Evolutionary conservation across 2,113 vertebrate species (phyloP).

Genomic region (Brachirus orientalis): DNA sequence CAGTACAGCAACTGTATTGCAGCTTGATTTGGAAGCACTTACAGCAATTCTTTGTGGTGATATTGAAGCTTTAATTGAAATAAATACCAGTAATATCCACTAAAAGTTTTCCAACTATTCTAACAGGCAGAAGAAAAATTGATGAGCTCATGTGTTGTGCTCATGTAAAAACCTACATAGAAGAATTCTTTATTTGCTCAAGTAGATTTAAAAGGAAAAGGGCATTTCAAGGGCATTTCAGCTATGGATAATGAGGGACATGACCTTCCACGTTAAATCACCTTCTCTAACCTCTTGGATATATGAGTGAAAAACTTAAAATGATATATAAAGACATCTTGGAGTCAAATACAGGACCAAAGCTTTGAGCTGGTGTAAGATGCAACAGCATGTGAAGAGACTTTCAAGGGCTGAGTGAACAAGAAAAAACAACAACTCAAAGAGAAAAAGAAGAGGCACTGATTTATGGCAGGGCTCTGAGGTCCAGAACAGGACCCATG

Average conservation of each 20-base stretch:
- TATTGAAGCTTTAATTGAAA: too few relatives aligned
- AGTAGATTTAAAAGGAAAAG: not conserved
- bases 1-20: not conserved
- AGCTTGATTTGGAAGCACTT: not conserved
- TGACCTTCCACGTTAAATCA: not conserved
- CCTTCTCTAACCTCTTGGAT: not conserved
- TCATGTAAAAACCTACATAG: not conserved
- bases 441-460: not conserved
- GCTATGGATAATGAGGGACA: not conserved
- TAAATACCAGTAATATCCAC: not conserved
- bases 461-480: not conserved
- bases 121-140: too few relatives aligned
- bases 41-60: not conserved
- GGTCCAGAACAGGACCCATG: not conserved
- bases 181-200: not conserved
- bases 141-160: too few relatives aligned
- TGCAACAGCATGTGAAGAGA: not conserved
- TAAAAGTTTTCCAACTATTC: not conserved
- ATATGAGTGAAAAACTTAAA: not conserved
- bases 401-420: too few relatives aligned
- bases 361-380: slow-evolving; percentile 1
- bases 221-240: not conserved
- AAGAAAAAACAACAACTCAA: not conserved
- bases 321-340: not conserved
- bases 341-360: slow-evolving; percentile 7